Evolutionary conservation across 2,797 vertebrate species (phyloP).

Genomic region (Molossus molossus): DNA sequence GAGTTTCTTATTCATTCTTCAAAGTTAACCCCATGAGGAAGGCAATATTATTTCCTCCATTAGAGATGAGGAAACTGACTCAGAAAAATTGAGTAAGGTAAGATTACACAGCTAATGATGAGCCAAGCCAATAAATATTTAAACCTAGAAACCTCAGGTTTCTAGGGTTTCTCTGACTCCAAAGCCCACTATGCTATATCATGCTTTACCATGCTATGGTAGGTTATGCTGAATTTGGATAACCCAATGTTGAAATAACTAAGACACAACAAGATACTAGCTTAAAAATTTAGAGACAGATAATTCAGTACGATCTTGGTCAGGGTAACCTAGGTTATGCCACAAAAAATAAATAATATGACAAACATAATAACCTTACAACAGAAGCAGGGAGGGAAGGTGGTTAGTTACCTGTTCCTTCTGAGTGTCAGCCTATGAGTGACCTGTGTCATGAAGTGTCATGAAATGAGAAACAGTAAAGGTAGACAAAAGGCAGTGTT

Average conservation of each 20-base stretch:
- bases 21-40: conserved; percentile 20
- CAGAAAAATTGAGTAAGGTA: conserved; percentile 43
- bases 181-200: neutral
- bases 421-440: neutral
- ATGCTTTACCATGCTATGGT: neutral
- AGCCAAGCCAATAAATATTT: neutral
- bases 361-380: neutral
- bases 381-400: neutral
- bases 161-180: neutral
- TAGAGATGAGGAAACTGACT: conserved; percentile 54
- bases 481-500: neutral
- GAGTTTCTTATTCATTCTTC: conserved; percentile 22
- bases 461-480: conserved; percentile 45
- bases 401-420: neutral
- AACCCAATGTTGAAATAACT: conserved; percentile 21
- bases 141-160: conserved; percentile 5
- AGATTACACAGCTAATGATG: neutral
- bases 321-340: neutral
- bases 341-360: conserved; percentile 42
- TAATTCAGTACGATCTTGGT: neutral
- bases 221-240: conserved; percentile 9
- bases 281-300: conserved; percentile 11
- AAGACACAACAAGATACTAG: neutral
- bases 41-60: neutral
- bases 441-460: neutral